A percentile compares a stretch with the other conserved stretches of the same genome.
Evolutionary conservation across 2,888 invertebrate genomes (phyloP).

Genomic region (Atrina japonica): DNA sequence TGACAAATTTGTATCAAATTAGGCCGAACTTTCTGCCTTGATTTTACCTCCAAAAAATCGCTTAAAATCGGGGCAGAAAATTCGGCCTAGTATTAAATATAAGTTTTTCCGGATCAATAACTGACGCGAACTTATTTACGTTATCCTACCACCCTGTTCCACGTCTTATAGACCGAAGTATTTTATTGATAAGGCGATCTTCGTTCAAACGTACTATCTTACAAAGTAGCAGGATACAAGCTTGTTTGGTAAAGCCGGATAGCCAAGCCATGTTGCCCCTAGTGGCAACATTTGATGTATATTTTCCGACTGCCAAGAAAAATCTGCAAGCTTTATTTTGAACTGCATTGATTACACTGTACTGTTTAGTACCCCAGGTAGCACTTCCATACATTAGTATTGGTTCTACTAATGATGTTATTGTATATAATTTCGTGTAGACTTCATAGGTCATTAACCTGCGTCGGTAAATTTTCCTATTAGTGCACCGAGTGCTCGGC

Average conservation of each 20-base stretch:
- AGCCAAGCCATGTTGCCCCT: conserved; percentile 31
- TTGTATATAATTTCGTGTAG: conserved; percentile 21
- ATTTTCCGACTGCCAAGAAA: conserved; percentile 17
- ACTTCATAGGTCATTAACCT: conserved; percentile 30
- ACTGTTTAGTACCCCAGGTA: conserved; percentile 24
- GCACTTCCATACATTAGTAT: conserved; percentile 30
- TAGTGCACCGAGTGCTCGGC: conserved; percentile 25
- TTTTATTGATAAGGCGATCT: no score
- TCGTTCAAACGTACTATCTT: background rate
- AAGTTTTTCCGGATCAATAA: no score
- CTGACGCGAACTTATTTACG: no score
- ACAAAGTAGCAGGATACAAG: background rate
- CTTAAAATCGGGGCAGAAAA: no score
- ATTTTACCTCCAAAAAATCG: no score
- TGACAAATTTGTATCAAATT: no score
- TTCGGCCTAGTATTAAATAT: no score
- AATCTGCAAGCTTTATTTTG: conserved; percentile 28
- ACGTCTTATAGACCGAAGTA: no score
- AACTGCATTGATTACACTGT: conserved; percentile 19
- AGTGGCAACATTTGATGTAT: conserved; percentile 17
- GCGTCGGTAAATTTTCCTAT: conserved; percentile 15
- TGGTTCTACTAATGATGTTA: conserved; percentile 30
- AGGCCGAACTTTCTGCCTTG: no score
- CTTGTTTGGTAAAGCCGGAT: background rate
- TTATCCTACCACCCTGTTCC: no score